phyloP scores from a whole-genome alignment of 2,797 vertebrate genomes.

The Petrocephalus sullivani region DNA sequence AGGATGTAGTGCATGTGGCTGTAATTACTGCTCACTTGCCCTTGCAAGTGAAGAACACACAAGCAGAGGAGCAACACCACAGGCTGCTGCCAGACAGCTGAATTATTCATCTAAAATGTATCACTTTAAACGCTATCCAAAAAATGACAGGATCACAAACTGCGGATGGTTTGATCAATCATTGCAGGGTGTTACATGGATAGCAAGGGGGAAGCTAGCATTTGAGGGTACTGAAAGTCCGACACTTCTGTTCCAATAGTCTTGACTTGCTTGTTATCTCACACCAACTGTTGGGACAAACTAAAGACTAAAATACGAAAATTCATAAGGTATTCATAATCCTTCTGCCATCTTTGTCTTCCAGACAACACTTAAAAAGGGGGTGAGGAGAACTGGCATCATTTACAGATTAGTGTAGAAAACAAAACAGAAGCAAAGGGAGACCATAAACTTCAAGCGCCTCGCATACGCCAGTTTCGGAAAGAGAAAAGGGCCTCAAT shows the following conservation, averaged over 20 bases:
- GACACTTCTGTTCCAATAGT: background rate
- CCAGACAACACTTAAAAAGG: background rate
- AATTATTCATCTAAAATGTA: conserved; percentile 59
- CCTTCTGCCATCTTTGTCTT: background rate
- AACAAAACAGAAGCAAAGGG: conserved; percentile 48
- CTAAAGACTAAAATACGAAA: background rate
- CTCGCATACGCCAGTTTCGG: conserved; percentile 43
- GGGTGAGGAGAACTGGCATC: background rate
- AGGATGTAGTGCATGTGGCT: background rate
- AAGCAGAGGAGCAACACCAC: conserved; percentile 40
- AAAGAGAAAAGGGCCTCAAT: background rate
- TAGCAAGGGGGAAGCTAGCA: background rate
- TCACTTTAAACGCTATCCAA: conserved; percentile 32
- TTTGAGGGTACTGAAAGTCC: background rate
- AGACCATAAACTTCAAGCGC: conserved; percentile 57
- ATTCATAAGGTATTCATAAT: background rate
- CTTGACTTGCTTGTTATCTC: background rate
- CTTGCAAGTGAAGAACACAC: background rate
- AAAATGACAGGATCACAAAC: conserved; percentile 35
- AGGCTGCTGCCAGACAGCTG: conserved; percentile 44
- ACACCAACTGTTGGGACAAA: background rate
- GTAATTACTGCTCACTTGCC: background rate
- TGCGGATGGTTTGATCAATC: conserved; percentile 27
- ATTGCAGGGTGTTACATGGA: conserved; percentile 5
- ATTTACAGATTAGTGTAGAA: conserved; percentile 23